phyloP scores from a whole-genome alignment of 2,888 invertebrate species.

The Hypsopygia costalis region DNA sequence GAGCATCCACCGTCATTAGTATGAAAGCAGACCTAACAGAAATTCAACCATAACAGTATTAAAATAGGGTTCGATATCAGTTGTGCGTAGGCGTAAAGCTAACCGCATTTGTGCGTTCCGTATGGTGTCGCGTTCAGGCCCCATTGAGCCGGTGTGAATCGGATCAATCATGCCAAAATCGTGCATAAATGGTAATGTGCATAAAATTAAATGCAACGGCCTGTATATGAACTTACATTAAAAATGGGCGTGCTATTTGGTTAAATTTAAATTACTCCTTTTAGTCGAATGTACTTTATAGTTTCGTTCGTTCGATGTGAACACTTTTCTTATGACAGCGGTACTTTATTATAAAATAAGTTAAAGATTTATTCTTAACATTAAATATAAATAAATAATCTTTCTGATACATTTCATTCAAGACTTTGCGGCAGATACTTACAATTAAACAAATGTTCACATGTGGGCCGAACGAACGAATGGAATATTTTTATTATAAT shows the following conservation, averaged over 20 bases:
- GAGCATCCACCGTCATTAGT: constrained; percentile 47
- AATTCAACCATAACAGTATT: constrained; percentile 47
- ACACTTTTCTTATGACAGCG: too few species aligned
- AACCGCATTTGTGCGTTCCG: constrained; percentile 37
- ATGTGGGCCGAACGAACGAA: neutral
- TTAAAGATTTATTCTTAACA: too few species aligned
- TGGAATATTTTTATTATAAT: neutral
- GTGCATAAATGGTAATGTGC: constrained; percentile 55
- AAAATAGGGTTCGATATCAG: constrained; percentile 38
- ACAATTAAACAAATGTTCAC: too few species aligned
- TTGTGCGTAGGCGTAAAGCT: constrained; percentile 60
- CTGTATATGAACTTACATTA: constrained; percentile 13
- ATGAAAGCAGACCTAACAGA: constrained; percentile 68
- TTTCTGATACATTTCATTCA: neutral
- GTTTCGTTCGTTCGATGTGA: constrained; percentile 1
- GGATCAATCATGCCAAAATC: constrained; percentile 59
- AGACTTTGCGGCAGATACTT: too few species aligned
- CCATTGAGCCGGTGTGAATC: constrained; percentile 74
- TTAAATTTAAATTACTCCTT: too few species aligned
- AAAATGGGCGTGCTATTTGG: too few species aligned
- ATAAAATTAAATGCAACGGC: constrained; percentile 24
- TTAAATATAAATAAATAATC: too few species aligned
- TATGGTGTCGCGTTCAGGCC: constrained; percentile 28
- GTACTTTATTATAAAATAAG: too few species aligned
- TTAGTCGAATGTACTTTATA: too few species aligned